A percentile compares a stretch with the other conserved stretches of the same genome.
Evolutionary conservation across 2,113 vertebrate genomes (phyloP).

Genomic region (Albula glossodonta): DNA sequence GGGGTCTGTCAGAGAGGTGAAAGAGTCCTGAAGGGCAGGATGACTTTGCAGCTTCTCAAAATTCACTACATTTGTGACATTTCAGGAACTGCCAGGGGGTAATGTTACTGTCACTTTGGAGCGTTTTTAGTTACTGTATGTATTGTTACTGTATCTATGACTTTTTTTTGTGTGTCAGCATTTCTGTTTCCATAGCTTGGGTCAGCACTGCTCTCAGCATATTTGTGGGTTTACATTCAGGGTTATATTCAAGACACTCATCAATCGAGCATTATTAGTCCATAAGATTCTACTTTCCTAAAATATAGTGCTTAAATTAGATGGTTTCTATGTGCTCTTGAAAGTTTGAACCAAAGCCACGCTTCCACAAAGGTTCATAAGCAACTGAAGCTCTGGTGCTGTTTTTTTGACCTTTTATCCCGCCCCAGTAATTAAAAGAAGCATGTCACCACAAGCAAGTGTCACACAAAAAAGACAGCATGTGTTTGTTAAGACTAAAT

Average conservation of each 20-base stretch:
- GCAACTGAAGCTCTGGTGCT: not conserved
- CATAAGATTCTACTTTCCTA: not conserved
- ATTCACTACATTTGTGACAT: not conserved
- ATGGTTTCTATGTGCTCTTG: not conserved
- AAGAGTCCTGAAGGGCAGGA: not conserved
- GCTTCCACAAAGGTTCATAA: not conserved
- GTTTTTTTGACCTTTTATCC: slow-evolving; percentile 1
- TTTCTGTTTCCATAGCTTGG: not conserved
- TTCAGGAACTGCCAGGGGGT: not conserved
- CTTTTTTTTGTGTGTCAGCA: too few relatives aligned
- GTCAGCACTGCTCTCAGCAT: too few relatives aligned
- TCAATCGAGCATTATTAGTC: not conserved
- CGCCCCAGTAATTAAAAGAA: not conserved
- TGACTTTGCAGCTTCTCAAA: not conserved
- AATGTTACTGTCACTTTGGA: not conserved
- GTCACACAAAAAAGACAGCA: not conserved
- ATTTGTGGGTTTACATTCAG: too few relatives aligned
- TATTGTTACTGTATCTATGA: not conserved
- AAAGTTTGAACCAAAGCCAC: not conserved
- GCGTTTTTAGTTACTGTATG: not conserved
- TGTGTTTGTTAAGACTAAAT: not conserved
- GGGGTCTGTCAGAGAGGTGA: not conserved
- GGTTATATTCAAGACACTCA: too few relatives aligned
- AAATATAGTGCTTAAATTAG: not conserved
- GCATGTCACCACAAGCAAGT: not conserved